These are phyloP conservation scores for Entomobrya proxima DNA, from an alignment of 2,888 invertebrate genomes.

Conservation along the genomic window DNA sequence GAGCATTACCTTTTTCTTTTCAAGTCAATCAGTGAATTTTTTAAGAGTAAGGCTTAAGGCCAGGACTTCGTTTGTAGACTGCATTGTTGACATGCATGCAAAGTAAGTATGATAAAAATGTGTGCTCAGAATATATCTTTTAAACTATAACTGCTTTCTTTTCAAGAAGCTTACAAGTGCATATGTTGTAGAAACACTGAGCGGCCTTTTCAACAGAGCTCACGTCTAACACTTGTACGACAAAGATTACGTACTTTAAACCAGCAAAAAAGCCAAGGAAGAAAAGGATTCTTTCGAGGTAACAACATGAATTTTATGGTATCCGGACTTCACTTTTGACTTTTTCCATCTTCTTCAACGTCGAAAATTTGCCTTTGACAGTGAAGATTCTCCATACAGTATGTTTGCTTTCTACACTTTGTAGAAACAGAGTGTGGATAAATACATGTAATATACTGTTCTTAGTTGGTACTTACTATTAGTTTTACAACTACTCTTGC, in stretches of 20 bases:
- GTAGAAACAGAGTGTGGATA: background rate
- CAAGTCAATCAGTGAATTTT: background rate
- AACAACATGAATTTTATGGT: slow-evolving; percentile 70
- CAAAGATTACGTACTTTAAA: background rate
- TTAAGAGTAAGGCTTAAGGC: slow-evolving; percentile 9
- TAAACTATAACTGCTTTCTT: slow-evolving; percentile 23
- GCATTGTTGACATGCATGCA: slow-evolving; percentile 54
- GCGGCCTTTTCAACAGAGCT: background rate
- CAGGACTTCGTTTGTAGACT: slow-evolving; percentile 33
- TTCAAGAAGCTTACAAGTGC: background rate
- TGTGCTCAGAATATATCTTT: background rate
- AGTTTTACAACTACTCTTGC: too few relatives aligned
- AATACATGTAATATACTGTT: too few relatives aligned
- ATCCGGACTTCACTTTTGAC: slow-evolving; percentile 70
- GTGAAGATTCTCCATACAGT: background rate
- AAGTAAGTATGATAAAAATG: slow-evolving; percentile 19
- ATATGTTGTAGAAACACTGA: slow-evolving; percentile 2
- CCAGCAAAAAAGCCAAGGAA: background rate
- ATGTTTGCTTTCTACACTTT: background rate
- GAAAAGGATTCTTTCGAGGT: slow-evolving; percentile 51
- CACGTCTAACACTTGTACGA: background rate
- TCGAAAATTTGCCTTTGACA: slow-evolving; percentile 34
- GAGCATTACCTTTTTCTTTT: background rate
- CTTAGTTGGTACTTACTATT: too few relatives aligned
- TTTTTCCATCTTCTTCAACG: slow-evolving; percentile 58